These are phyloP conservation scores for Hoplias malabaricus DNA, from an alignment of 2,113 vertebrate genomes.

Conservation along the genomic window DNA sequence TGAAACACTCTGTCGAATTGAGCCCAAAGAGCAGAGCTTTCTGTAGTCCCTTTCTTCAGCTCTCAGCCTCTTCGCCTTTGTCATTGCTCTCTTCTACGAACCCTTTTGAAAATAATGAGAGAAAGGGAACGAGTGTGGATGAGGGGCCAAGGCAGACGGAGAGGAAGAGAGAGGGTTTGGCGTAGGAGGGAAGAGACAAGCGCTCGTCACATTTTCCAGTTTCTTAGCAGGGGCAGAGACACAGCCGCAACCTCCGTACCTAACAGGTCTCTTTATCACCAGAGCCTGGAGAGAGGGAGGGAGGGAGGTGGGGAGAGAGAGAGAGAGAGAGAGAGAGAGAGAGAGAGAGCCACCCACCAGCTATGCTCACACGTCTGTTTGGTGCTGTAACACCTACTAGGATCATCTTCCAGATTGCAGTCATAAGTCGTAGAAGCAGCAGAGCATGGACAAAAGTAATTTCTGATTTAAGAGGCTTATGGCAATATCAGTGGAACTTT, in stretches of 20 bases:
- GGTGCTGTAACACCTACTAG: background rate
- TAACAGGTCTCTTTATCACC: conserved; percentile 33
- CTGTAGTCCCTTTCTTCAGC: background rate
- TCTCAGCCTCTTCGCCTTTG: conserved; percentile 26
- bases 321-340: background rate
- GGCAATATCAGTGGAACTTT: background rate
- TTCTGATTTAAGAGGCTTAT: background rate
- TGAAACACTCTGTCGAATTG: background rate
- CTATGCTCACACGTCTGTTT: background rate
- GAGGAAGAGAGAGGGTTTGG: conserved; percentile 26
- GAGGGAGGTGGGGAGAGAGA: background rate
- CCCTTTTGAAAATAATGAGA: conserved; percentile 45
- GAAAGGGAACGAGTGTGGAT: conserved; percentile 12
- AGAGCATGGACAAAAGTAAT: background rate
- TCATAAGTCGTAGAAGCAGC: background rate
- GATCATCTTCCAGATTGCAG: background rate
- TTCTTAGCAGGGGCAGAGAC: conserved; percentile 47
- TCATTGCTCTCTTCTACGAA: background rate
- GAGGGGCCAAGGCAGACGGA: conserved; percentile 20
- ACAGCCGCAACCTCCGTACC: conserved; percentile 35
- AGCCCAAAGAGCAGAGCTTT: background rate
- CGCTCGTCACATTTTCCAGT: conserved; percentile 57
- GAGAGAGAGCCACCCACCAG: background rate
- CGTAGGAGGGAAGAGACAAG: conserved; percentile 57
- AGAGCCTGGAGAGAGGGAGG: background rate